Evolutionary conservation across 2,113 vertebrate species (phyloP).

Genomic region (Electrona antarctica): DNA sequence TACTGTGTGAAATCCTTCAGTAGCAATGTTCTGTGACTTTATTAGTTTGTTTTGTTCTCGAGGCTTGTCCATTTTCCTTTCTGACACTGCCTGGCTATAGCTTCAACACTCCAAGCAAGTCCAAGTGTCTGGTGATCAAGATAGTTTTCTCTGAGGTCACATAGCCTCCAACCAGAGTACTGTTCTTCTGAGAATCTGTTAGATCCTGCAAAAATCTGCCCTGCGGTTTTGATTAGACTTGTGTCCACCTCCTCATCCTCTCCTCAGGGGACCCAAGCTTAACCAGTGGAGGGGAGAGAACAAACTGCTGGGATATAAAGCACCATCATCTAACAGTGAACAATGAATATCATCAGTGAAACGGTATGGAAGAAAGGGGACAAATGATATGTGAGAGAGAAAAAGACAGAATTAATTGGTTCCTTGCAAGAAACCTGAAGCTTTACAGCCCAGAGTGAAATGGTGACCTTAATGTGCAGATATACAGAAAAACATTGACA

Average conservation of each 20-base stretch:
- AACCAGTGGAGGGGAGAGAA: conserved; percentile 11
- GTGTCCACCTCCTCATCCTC: conserved; percentile 42
- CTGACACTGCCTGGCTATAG: conserved; percentile 31
- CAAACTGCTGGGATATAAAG: conserved; percentile 38
- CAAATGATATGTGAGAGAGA: not conserved
- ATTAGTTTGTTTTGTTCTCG: conserved; percentile 48
- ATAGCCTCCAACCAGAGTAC: conserved; percentile 45
- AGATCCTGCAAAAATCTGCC: conserved; percentile 39
- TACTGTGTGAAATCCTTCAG: conserved; percentile 25
- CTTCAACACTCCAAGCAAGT: conserved; percentile 36
- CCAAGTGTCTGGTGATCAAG: conserved; percentile 34
- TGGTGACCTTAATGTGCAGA: conserved; percentile 44
- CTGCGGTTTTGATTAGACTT: conserved; percentile 60
- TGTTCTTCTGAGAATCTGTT: conserved; percentile 47
- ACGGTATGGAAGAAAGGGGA: not conserved
- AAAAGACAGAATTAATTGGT: conserved; percentile 7
- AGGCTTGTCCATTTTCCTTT: conserved; percentile 11
- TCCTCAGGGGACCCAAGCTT: conserved; percentile 6
- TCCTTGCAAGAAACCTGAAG: conserved; percentile 25
- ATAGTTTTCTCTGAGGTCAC: conserved; percentile 56
- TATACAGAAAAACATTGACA: not conserved
- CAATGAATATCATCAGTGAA: conserved; percentile 48
- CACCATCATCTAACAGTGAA: conserved; percentile 13
- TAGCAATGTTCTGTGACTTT: conserved; percentile 14
- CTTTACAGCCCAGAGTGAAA: conserved; percentile 30